Conservation (phyloP, 2,888 invertebrate species). For the Drosophila nigricruria region DNA sequence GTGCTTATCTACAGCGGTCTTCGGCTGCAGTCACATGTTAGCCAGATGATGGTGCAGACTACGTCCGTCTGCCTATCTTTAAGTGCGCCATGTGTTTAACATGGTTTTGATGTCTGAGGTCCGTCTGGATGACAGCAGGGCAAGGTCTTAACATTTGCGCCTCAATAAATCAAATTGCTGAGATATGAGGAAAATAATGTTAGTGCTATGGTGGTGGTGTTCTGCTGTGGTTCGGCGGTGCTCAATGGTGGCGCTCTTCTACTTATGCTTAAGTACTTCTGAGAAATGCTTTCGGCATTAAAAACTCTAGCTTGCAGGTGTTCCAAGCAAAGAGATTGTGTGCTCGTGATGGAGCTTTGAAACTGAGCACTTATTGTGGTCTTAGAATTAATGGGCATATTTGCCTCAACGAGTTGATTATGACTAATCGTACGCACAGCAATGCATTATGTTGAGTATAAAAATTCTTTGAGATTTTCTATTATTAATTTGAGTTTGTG, state of each 20-base stretch:
- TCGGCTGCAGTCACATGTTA: slow-evolving; percentile 34
- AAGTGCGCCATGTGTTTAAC: slow-evolving; percentile 66
- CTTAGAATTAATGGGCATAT: slow-evolving; percentile 18
- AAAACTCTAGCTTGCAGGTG: slow-evolving; percentile 53
- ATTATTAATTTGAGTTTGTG: slow-evolving; percentile 2
- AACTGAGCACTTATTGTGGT: slow-evolving; percentile 19
- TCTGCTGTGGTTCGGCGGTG: slow-evolving; percentile 4
- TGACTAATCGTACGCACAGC: slow-evolving; percentile 24
- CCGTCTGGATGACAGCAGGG: slow-evolving; percentile 32
- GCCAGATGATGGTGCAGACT: slow-evolving; percentile 18
- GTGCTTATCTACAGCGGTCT: slow-evolving; percentile 55
- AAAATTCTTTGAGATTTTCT: slow-evolving; percentile 2
- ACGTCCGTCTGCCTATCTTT: slow-evolving; percentile 11
- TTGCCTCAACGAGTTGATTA: slow-evolving; percentile 19
- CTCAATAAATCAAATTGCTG: slow-evolving; percentile 70
- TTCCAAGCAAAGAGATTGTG: slow-evolving; percentile 20
- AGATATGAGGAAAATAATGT: slow-evolving; percentile 42
- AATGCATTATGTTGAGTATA: not conserved
- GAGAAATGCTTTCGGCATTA: slow-evolving; percentile 46
- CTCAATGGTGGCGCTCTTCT: slow-evolving; percentile 32
- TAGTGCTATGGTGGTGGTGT: slow-evolving; percentile 7
- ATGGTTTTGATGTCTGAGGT: slow-evolving; percentile 60
- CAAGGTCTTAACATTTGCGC: slow-evolving; percentile 61
- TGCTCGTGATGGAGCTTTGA: slow-evolving; percentile 14
- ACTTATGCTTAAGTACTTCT: slow-evolving; percentile 51